Base-by-base conservation (phyloP, 1,140 invertebrate species). In the Eciton burchellii region DNA sequence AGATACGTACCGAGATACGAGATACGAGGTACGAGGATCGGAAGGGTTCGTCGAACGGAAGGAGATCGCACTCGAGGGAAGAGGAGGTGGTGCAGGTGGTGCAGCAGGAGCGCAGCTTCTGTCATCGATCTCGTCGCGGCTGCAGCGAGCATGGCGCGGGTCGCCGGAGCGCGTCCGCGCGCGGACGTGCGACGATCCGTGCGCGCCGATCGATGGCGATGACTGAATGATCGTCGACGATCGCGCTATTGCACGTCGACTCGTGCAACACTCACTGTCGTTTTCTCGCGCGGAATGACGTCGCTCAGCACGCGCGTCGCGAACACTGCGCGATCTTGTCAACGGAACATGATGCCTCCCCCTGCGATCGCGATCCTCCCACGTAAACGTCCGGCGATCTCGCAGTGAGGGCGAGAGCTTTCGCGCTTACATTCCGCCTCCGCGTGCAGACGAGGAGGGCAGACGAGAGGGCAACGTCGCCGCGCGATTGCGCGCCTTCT, bases 111-210 rank as follows among this genome's bases (percentile, higher is more conserved):
- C 85, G 74, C 74, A 60, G 82, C 77, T 84, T 88, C 60, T 68
- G 84, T 79, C 86, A 84, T 88, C 85, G 86, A 87, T 88, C 76
- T 88, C 62, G 41, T 76, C 79, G 63, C 72, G 65, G 70, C 77
- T 84, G 85, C 82, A 84, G 82, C 47, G 85, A 84, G 74, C 86
- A 84, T 87, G 86, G 81, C 76, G 82, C 70, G 82, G 47, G n/a
- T 47, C 63, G 76, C 56, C 59, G 59, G 26, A 57, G 12, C 16
- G 65, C 62, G 35, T 74, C 45, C 41, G 26, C 68, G 9, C 12
- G 57, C 54, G 63, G 35, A 59, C 26, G 8, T 14, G 35, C 29
- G 63, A 14, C 29, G 8, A 43, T 35, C 12, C 14, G 21, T 43
- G 47, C 19, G 57, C 12, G 47, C 52, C 66, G 21, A 82, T 60